Evolutionary conservation across 2,888 invertebrate genomes (phyloP).

Genomic region (Pseudanteris insignis): DNA sequence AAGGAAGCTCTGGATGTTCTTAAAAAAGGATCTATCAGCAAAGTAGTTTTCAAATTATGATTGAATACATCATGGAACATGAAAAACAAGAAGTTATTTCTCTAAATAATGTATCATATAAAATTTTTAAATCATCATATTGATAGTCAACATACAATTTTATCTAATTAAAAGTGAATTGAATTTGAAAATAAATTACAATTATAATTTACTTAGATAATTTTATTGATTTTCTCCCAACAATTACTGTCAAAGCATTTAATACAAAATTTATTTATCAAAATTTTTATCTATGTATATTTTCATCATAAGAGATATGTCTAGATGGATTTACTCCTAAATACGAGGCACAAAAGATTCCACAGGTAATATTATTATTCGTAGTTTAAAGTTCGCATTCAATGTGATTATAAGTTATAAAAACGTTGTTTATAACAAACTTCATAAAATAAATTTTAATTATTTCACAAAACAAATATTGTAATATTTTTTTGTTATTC

Average conservation of each 20-base stretch:
- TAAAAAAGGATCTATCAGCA: slow-evolving; percentile 70
- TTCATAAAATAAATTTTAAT: neutral
- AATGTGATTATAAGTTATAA: neutral
- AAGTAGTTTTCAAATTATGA: slow-evolving; percentile 70
- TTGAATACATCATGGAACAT: too few relatives aligned
- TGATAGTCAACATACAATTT: too few relatives aligned
- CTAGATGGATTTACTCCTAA: slow-evolving; percentile 7
- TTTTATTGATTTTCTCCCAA: slow-evolving; percentile 23
- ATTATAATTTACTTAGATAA: neutral
- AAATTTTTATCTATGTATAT: slow-evolving; percentile 10
- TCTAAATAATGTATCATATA: too few relatives aligned
- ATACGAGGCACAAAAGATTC: slow-evolving; percentile 36
- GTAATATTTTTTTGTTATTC: too few relatives aligned
- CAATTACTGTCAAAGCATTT: slow-evolving; percentile 9
- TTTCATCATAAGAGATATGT: slow-evolving; percentile 19
- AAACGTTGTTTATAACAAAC: neutral
- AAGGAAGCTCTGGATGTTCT: slow-evolving; percentile 68
- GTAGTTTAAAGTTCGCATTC: slow-evolving; percentile 14
- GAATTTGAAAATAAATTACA: too few relatives aligned
- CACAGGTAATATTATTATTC: slow-evolving; percentile 13
- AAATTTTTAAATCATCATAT: too few relatives aligned
- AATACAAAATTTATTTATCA: slow-evolving; percentile 32
- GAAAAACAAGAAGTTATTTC: neutral
- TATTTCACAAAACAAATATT: too few relatives aligned
- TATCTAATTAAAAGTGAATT: neutral